phyloP scores from a whole-genome alignment of 1,140 invertebrate species.

The Leptopilina boulardi region DNA sequence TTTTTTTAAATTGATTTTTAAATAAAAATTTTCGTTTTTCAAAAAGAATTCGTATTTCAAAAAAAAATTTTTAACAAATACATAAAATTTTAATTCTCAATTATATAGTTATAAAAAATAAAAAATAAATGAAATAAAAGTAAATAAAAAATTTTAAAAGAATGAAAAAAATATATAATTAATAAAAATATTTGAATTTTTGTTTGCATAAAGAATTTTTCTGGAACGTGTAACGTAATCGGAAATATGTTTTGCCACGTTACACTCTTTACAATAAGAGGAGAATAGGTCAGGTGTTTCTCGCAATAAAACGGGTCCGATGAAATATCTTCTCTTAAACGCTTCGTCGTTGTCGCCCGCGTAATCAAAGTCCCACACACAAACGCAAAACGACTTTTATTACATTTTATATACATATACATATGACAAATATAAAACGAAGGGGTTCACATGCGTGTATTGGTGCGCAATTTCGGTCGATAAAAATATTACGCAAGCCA shows the following conservation, averaged over 20 bases:
- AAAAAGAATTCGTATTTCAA: too few species aligned
- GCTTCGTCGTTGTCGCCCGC: constrained; percentile 18
- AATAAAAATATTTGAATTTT: background rate
- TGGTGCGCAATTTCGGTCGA: constrained; percentile 69
- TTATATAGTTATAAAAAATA: too few species aligned
- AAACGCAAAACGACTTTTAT: background rate
- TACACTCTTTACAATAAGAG: background rate
- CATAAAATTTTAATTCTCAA: too few species aligned
- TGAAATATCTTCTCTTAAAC: constrained; percentile 7
- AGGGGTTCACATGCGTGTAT: background rate
- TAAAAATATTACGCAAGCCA: constrained; percentile 73
- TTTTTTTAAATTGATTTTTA: too few species aligned
- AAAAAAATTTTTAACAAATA: too few species aligned
- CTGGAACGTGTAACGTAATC: background rate
- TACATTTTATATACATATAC: background rate
- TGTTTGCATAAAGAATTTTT: background rate
- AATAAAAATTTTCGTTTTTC: too few species aligned
- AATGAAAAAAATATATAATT: too few species aligned
- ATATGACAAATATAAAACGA: too few species aligned
- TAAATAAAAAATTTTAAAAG: too few species aligned
- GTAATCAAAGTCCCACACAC: constrained; percentile 1
- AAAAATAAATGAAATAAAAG: too few species aligned
- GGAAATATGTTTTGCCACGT: constrained; percentile 5
- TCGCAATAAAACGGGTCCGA: constrained; percentile 29
- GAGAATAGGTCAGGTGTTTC: constrained; percentile 22